Base-by-base conservation (phyloP, 2,888 invertebrate genomes). In the Panopea generosa region DNA sequence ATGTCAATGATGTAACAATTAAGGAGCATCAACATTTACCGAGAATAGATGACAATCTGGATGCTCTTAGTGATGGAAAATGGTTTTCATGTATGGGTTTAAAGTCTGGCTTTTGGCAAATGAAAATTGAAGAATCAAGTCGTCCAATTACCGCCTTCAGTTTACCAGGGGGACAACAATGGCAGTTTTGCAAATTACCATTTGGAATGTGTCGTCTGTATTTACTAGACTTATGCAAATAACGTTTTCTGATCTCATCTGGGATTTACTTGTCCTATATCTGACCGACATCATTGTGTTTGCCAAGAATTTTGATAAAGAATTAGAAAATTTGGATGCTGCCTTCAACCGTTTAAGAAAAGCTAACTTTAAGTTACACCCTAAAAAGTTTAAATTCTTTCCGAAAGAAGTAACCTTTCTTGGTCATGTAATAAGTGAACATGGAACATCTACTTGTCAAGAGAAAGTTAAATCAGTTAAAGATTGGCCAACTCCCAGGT, bases 221-320 rank as follows among this genome's bases (percentile, higher is more conserved):
- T 81, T 83, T 55, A 65, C 65, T 9, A 24, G 76, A 2, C 33
- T 77, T 4, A 80, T 77, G 71, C 72, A 83, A 38, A 45, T 22
- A 24, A 63, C 73, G 22, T 56, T 79, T 45, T 66, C 56, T 11
- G 63, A 63, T 22, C 33, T 75, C 26, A 40, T 49, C 2, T 72
- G 60, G 52, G 57, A 33, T 11, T 7, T 33, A 7, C 33, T 33
- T 33, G 33, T 33, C 11, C 11, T 33, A 33, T 33, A 33, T 33
- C 33, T 33, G 4, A 68, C 74, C 14, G 40, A 40, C 14, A 40
- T 14, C 40, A 40, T 40, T 40, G 7, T 40, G 14, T 40, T 40
- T 40, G 40, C 40, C 7, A 40, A 40, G 40, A 40, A 11, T 11
- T 40, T 40, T 40, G 40, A 40, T 14, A 7, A 11, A 14, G 40